phyloP scores from a whole-genome alignment of 2,113 vertebrate species.

The Caranx melampygus region DNA sequence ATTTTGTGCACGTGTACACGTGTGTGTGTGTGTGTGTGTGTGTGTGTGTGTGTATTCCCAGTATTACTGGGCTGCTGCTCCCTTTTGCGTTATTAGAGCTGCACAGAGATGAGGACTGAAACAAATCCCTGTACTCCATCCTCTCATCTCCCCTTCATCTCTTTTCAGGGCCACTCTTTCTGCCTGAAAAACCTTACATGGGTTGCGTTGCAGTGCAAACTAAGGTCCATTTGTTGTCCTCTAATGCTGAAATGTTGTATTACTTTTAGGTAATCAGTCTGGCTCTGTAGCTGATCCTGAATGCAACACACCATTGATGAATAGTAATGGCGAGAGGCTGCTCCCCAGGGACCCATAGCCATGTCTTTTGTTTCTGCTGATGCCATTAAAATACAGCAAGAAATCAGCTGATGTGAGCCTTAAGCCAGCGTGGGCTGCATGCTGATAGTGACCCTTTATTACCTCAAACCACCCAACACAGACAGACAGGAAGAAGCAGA shows the following conservation, averaged over 20 bases:
- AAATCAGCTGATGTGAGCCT: constrained; percentile 71
- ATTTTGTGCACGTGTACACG: not conserved
- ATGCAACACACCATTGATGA: constrained; percentile 69
- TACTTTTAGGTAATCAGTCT: constrained; percentile 63
- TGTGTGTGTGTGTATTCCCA: not conserved
- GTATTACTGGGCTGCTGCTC: not conserved
- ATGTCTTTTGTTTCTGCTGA: constrained; percentile 82
- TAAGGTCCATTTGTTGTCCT: constrained; percentile 25
- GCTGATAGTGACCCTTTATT: constrained; percentile 73
- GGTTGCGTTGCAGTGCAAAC: constrained; percentile 5
- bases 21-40: not conserved
- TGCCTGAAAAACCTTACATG: constrained; percentile 8
- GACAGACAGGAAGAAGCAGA: constrained; percentile 13
- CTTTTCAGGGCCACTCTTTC: not conserved
- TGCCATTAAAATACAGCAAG: constrained; percentile 74
- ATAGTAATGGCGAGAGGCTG: constrained; percentile 74
- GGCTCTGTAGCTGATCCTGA: constrained; percentile 59
- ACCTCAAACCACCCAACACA: constrained; percentile 24
- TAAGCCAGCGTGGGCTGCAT: constrained; percentile 62
- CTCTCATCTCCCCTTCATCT: not conserved
- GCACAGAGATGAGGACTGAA: not conserved
- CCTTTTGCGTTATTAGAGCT: constrained; percentile 28
- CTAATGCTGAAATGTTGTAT: constrained; percentile 62
- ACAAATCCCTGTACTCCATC: not conserved
- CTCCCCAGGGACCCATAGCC: constrained; percentile 64